Conservation (phyloP, 2,888 invertebrate species). For the Oscheius sp. region DNA sequence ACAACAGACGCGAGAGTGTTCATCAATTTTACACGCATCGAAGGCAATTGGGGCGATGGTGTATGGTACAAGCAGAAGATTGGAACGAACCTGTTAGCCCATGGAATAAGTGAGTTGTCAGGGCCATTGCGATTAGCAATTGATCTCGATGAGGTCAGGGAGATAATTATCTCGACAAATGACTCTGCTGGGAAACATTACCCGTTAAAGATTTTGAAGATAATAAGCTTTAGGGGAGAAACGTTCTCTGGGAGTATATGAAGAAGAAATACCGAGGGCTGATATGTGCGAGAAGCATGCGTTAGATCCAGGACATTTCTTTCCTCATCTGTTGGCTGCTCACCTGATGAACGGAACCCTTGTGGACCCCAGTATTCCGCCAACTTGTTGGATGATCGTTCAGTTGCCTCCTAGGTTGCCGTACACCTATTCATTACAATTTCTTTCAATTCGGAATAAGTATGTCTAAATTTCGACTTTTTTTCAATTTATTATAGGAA, state of each 20-base stretch:
- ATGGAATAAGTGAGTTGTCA: slow-evolving; percentile 43
- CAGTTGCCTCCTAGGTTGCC: slow-evolving; percentile 67
- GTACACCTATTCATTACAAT: slow-evolving; percentile 73
- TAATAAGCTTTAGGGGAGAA: slow-evolving; percentile 42
- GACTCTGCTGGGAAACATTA: background rate
- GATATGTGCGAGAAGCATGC: slow-evolving; percentile 67
- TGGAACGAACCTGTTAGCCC: slow-evolving; percentile 44
- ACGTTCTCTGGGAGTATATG: slow-evolving; percentile 47
- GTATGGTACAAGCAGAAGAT: slow-evolving; percentile 79
- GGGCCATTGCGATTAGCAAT: background rate
- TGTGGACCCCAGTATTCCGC: slow-evolving; percentile 60
- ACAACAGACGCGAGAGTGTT: slow-evolving; percentile 81
- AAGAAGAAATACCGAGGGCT: slow-evolving; percentile 64
- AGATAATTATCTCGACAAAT: slow-evolving; percentile 17
- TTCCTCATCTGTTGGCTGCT: slow-evolving; percentile 68
- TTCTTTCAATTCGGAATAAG: slow-evolving; percentile 57
- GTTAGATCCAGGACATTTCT: slow-evolving; percentile 57
- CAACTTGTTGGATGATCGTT: slow-evolving; percentile 69
- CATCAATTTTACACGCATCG: slow-evolving; percentile 83
- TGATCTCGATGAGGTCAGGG: background rate
- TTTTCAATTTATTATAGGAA: slow-evolving; percentile 45
- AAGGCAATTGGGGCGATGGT: slow-evolving; percentile 90
- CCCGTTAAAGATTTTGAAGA: background rate
- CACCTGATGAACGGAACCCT: slow-evolving; percentile 65
- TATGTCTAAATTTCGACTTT: background rate